These are phyloP conservation scores for Cheilosia vernalis DNA, from an alignment of 2,888 invertebrate genomes.

Conservation along the genomic window DNA sequence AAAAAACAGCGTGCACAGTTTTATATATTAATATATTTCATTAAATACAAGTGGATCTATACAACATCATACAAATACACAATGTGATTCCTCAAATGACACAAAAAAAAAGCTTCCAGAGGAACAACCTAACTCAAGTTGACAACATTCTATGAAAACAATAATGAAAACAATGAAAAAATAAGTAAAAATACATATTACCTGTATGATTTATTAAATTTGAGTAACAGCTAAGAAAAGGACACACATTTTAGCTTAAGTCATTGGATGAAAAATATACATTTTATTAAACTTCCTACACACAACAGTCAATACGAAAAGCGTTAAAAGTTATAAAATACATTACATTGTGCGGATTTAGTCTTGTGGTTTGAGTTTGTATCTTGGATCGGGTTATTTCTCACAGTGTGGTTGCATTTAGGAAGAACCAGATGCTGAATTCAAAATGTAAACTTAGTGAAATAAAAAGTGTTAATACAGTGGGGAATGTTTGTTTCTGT, in stretches of 20 bases:
- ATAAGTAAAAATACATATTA: not conserved
- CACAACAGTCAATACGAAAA: slow-evolving; percentile 21
- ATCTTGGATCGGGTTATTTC: not conserved
- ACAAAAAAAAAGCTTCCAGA: not conserved
- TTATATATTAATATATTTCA: slow-evolving; percentile 17
- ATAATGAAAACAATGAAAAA: not conserved
- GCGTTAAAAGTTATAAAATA: slow-evolving; percentile 1
- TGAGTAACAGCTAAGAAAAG: slow-evolving; percentile 1
- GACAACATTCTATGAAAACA: slow-evolving; percentile 13
- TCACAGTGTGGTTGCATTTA: slow-evolving; percentile 10
- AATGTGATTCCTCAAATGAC: not conserved
- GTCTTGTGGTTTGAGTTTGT: slow-evolving; percentile 10
- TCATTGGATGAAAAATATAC: slow-evolving; percentile 6
- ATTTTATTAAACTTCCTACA: not conserved
- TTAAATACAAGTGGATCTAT: slow-evolving; percentile 25
- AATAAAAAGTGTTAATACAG: not conserved
- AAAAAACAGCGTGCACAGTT: slow-evolving; percentile 1
- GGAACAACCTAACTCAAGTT: not conserved
- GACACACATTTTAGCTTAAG: slow-evolving; percentile 5
- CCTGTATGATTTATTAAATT: slow-evolving; percentile 9
- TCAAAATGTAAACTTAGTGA: not conserved
- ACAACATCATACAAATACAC: slow-evolving; percentile 28
- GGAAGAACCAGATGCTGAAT: not conserved
- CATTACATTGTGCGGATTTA: slow-evolving; percentile 19
- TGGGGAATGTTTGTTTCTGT: not conserved